Conservation (phyloP, 2,888 invertebrate species). For the Tyria jacobaeae region DNA sequence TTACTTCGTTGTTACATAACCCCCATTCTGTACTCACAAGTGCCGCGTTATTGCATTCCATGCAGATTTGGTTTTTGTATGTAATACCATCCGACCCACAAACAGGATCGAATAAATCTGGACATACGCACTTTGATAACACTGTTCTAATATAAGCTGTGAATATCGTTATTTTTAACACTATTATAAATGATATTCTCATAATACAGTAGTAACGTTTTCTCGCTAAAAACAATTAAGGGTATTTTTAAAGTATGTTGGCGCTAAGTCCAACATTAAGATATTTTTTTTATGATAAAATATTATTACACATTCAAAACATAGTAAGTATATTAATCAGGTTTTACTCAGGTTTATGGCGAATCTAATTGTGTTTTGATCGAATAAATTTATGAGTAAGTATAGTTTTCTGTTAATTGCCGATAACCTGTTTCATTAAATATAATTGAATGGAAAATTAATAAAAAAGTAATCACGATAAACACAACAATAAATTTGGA, state of each 20-base stretch:
- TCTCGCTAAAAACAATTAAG: not conserved
- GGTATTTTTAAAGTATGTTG: not conserved
- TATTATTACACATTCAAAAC: not conserved
- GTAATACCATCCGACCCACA: conserved; percentile 3
- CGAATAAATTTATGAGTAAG: not conserved
- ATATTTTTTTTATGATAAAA: not conserved
- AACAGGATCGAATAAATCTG: conserved; percentile 1
- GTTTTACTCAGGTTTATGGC: not conserved
- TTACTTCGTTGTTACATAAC: not conserved
- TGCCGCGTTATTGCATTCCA: conserved; percentile 2
- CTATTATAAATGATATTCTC: not conserved
- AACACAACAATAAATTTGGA: not conserved
- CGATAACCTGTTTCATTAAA: not conserved
- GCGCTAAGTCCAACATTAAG: too few species aligned
- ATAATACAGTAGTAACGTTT: not conserved
- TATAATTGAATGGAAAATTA: not conserved
- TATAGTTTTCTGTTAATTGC: not conserved
- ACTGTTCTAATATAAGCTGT: not conserved
- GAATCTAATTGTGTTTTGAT: not conserved
- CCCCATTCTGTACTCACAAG: not conserved
- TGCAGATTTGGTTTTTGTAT: conserved; percentile 3
- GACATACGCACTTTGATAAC: not conserved
- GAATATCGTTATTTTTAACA: not conserved
- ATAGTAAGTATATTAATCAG: not conserved
- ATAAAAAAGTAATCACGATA: not conserved